Evolutionary conservation across 2,113 vertebrate species (phyloP), one percentile per base, ranked within the genome.

Genomic region (Hemibagrus wyckioides): DNA sequence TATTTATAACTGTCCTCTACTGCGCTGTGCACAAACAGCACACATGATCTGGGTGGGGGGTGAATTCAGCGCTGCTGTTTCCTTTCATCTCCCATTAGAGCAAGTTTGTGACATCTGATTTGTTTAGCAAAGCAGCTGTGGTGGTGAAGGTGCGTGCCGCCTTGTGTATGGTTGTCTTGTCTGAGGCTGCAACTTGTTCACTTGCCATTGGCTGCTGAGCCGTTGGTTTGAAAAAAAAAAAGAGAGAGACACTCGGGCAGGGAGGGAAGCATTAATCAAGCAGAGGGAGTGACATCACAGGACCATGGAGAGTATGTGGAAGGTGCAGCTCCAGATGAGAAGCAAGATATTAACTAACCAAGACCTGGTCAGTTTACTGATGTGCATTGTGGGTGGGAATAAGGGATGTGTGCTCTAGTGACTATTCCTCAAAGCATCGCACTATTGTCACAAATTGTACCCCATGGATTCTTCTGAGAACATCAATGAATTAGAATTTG

Each of bases 141-240:
- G 67, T 75, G 83, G 86, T 93, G 87, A 83, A 73, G 54, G 84
- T 91, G 90, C 90, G 90, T 92, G 92, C 89, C 91, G 91, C 75
- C 14, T 39, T 91, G 86, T 93, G 93, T 94, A 85, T 94, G 93
- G 92, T 90, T 93, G 86, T 88, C 87, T 80, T 86, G 87, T 85
- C 88, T 90, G 81, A 88, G 92, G 82, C 79, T 90, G 75, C 88
- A 86, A 94, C 93, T 87, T 94, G 93, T 92, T 92, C 79, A 84
- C 69, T 90, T 92, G 87, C 91, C 69, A 95, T 95, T 95, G 95
- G 94, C 91, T 94, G 92, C 36, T 71, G 82, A 85, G 85, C 73
- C 80, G 71, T 57, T 81, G 6, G 65, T 77, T 84, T 59, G 23
- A 19, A 14, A 52, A 30, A 44, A n/a, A 76, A 84, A 39, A 85